Evolutionary conservation across 2,113 vertebrate species (phyloP), one percentile per base, ranked within the genome.

Genomic region (Bujurquina vittata): DNA sequence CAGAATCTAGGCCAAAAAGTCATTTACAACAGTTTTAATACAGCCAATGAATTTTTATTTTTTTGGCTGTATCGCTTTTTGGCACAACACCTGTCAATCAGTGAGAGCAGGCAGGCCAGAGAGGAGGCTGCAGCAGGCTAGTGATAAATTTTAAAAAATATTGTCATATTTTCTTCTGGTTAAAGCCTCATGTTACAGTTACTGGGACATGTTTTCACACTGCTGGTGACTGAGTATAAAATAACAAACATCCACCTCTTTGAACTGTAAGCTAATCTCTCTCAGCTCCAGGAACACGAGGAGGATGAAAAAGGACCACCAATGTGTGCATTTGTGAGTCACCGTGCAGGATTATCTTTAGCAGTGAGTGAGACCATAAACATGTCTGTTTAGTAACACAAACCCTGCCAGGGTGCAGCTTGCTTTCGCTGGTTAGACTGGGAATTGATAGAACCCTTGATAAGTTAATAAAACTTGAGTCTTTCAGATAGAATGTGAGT

Each of bases 231-330:
- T 31, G 52, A 61, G 46, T 59, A 17, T 61, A 79, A 67, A 80
- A 84, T 67, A 84, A 82, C 83, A 90, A 87, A 88, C 60, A 83
- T 67, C 31, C 5, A 22, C 67, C 75, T 78, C 83, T 85, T 84
- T 87, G 75, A 87, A 88, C 61, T 62, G 76, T 56, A 43, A 80
- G 61, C 83, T 72, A 74, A 56, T 83, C 57, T 79, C 23, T 46
- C 35, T 78, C 23, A 40, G 65, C 60, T 56, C 54, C 76, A 43
- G 77, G 77, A 84, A 76, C 78, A 37, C 1, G 31, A 86, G 57
- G 52, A 83, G 65, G 77, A 46, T 67, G 29, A 76, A 84, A 74
- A 62, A 40, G 62, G 59, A 87, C 75, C 72, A 60, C 59, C 72
- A 65, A 17, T 77, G 40, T 81, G 61, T 49, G 52, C 52, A 37